Evolutionary conservation across 2,888 invertebrate genomes (phyloP).

Genomic region (Pseudoips prasinana): DNA sequence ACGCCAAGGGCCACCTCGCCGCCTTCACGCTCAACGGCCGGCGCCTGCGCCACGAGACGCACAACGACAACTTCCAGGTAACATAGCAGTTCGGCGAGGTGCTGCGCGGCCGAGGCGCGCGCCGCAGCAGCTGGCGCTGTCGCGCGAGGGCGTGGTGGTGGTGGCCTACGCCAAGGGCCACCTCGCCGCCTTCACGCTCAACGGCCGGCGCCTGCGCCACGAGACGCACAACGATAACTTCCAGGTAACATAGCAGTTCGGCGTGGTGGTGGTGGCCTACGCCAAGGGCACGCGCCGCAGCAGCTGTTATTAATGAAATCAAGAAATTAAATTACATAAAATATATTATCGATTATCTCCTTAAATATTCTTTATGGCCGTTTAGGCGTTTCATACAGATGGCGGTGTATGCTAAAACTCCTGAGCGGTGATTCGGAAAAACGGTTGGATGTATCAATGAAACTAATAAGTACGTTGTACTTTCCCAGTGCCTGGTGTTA

Average conservation of each 20-base stretch:
- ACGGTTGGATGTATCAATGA: no score
- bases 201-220: conserved; percentile 93
- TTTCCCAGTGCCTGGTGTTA: conserved; percentile 93
- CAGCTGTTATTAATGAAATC: background rate
- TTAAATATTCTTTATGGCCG: no score
- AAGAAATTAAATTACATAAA: no score
- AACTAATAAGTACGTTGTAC: no score
- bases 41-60: conserved; percentile 93
- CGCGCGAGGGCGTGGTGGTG: conserved; percentile 97
- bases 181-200: conserved; percentile 96
- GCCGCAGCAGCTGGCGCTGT: conserved; percentile 95
- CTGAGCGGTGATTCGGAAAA: no score
- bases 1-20: conserved; percentile 95
- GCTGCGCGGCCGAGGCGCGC: conserved; percentile 90
- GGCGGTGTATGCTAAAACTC: no score
- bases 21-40: conserved; percentile 98
- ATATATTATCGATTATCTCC: no score
- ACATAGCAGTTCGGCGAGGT: conserved; percentile 98
- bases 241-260: conserved; percentile 92
- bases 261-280: conserved; percentile 96
- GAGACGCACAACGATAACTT: conserved; percentile 97
- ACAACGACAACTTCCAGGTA: conserved; percentile 97
- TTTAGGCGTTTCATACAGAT: no score
- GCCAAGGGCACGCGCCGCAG: conserved; percentile 94
- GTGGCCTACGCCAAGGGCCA: conserved; percentile 96